Evolutionary conservation across 2,888 invertebrate species (phyloP).

Genomic region (Tuta absoluta): DNA sequence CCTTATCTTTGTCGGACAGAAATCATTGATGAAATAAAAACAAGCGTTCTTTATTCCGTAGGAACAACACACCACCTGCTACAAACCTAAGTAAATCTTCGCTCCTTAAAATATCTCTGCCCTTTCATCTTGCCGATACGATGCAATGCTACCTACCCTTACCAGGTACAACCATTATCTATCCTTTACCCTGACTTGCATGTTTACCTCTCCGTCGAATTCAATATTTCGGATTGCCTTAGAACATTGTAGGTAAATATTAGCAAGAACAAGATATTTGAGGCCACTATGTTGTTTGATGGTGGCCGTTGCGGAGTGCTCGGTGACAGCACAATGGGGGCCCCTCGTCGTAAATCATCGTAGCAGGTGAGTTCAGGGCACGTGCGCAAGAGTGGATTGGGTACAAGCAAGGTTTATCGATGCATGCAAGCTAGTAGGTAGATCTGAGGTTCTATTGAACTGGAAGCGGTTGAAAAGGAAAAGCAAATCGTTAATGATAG

Average conservation of each 20-base stretch:
- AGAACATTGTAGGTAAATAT: constrained; percentile 7
- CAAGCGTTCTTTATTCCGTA: background rate
- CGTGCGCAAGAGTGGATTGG: constrained; percentile 3
- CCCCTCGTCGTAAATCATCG: constrained; percentile 67
- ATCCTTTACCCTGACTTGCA: too few relatives aligned
- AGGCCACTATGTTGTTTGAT: constrained; percentile 51
- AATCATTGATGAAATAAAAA: background rate
- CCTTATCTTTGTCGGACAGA: constrained; percentile 1
- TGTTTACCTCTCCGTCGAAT: background rate
- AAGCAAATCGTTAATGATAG: too few relatives aligned
- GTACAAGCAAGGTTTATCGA: too few relatives aligned
- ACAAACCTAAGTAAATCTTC: too few relatives aligned
- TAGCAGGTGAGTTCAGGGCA: constrained; percentile 50
- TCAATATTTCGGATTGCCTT: background rate
- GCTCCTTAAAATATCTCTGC: too few relatives aligned
- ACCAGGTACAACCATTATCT: too few relatives aligned
- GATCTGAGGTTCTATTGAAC: too few relatives aligned
- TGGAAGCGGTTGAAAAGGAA: too few relatives aligned
- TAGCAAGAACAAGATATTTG: constrained; percentile 49
- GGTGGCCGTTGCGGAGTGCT: constrained; percentile 59
- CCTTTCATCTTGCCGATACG: too few relatives aligned
- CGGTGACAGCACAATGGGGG: constrained; percentile 71
- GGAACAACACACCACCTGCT: background rate
- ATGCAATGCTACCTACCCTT: too few relatives aligned
- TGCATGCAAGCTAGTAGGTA: too few relatives aligned